Conservation (phyloP, 2,797 vertebrate genomes). For the Hippoglossus hippoglossus region DNA sequence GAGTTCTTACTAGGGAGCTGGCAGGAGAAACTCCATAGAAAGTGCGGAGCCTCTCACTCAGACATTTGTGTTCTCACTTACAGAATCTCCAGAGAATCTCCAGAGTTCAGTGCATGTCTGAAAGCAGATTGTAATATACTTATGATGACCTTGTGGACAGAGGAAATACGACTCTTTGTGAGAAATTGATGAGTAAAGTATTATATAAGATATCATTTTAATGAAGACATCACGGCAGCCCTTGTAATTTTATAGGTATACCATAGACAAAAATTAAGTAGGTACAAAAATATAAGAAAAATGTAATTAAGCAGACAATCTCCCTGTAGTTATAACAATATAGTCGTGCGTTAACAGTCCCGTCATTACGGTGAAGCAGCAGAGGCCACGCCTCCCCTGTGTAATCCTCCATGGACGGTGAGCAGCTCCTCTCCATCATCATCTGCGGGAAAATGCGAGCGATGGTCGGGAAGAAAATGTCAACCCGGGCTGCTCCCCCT, state of each 20-base stretch:
- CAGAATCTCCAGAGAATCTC: no score
- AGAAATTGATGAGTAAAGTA: no score
- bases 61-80: no score
- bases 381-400: slow-evolving; percentile 73
- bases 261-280: no score
- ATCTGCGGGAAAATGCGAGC: slow-evolving; percentile 72
- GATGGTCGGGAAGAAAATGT: slow-evolving; percentile 73
- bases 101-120: no score
- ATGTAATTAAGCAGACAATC: neutral
- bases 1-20: no score
- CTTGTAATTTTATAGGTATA: no score
- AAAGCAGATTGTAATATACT: neutral
- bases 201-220: no score
- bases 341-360: neutral
- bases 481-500: slow-evolving; percentile 51
- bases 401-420: slow-evolving; percentile 68
- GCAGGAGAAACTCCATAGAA: no score
- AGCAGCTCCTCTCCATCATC: slow-evolving; percentile 75
- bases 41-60: no score
- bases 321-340: neutral
- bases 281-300: no score
- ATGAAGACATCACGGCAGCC: no score
- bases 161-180: neutral
- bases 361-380: slow-evolving; percentile 72
- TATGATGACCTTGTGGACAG: neutral